Evolutionary conservation across 2,888 invertebrate species (phyloP).

Genomic region (Xanthorhoe spadicearia): DNA sequence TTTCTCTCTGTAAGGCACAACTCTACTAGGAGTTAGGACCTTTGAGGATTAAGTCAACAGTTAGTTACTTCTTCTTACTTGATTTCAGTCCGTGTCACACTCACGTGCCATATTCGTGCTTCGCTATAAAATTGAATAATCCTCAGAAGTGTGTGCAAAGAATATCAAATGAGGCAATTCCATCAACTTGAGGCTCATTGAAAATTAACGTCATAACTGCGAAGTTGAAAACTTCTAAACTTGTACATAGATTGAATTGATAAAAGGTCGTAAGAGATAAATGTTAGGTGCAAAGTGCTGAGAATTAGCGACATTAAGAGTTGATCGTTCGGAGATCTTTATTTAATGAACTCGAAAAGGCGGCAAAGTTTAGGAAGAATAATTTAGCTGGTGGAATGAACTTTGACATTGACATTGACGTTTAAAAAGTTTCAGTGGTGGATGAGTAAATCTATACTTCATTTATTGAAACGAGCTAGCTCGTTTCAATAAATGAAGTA

Average conservation of each 20-base stretch:
- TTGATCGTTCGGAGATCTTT: slow-evolving; percentile 9
- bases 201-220: slow-evolving; percentile 18
- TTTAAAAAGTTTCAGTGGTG: neutral
- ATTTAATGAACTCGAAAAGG: slow-evolving; percentile 11
- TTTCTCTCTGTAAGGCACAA: no score
- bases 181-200: slow-evolving; percentile 26
- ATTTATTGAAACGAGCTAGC: no score
- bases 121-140: slow-evolving; percentile 7
- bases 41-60: no score
- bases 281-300: slow-evolving; percentile 7
- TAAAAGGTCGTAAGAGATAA: slow-evolving; percentile 24
- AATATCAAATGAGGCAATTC: slow-evolving; percentile 22
- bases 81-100: neutral
- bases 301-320: slow-evolving; percentile 12
- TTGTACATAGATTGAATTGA: slow-evolving; percentile 21
- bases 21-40: no score
- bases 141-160: slow-evolving; percentile 3
- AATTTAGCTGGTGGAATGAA: slow-evolving; percentile 3
- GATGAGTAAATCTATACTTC: no score
- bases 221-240: slow-evolving; percentile 10
- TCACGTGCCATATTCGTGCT: slow-evolving; percentile 3
- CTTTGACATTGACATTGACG: neutral
- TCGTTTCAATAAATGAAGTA: no score
- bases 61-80: neutral
- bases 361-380: slow-evolving; percentile 8